Evolutionary conservation across 2,888 invertebrate species (phyloP), one percentile per base, ranked within the genome.

Genomic region (Stratiomys singularior): DNA sequence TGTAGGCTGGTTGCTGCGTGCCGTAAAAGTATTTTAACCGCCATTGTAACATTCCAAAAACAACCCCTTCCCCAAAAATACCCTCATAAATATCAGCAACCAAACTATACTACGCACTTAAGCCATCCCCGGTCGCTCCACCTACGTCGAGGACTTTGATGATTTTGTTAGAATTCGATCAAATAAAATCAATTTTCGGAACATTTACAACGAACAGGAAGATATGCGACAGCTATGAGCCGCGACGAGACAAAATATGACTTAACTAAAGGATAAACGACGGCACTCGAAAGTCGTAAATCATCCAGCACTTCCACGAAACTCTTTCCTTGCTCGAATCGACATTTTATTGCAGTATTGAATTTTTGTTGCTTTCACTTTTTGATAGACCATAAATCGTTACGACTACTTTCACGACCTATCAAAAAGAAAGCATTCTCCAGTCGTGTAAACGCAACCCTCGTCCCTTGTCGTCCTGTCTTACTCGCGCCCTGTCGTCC

Each of bases 241-340:
- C 74, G 15, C 66, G 71, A 79, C 79, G 44, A 58, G 76, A 77
- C 79, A 47, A 79, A 78, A 79, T 79, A 79, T 78, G 79, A 79
- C 79, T 79, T 79, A 79, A 79, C 79, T 79, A 78, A 69, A 79
- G 76, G 78, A 79, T 79, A 72, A 79, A 79, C 76, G 77, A 69
- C 76, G 25, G 58, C 76, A 63, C 69, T 72, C 63, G 27, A 52
- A 69, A 37, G 56, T 66, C 78, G 60, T 79, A 79, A 79, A 79
- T 79, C 79, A 79, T 77, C 76, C 13, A 60, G 30, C 58, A 47
- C 60, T 74, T 58, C 28, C 23, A 46, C 37, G 27, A 46, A 25
- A 66, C n/a, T 30, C n/a, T 15, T 37, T 30, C n/a, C 13, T 9
- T 37, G 21, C 37, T 23, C 67, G 46, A 44, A 47, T 69, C 69